Conservation (phyloP, 2,113 vertebrate species). For the Raja brachyura region DNA sequence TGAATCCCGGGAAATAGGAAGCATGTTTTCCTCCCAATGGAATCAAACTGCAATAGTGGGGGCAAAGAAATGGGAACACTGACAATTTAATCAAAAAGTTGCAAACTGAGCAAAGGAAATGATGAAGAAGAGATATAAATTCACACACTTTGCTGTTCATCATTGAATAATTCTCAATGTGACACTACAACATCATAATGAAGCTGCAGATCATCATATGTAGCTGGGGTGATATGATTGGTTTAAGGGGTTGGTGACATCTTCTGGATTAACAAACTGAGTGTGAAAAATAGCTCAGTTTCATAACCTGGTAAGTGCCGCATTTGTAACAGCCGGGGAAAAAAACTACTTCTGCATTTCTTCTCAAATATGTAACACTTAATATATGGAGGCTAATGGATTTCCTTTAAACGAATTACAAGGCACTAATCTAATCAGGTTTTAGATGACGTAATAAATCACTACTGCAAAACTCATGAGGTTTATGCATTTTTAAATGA, state of each 20-base stretch:
- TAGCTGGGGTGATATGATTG: neutral
- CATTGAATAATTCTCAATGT: neutral
- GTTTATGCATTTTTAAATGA: conserved; percentile 28
- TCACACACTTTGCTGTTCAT: neutral
- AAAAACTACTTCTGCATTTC: conserved; percentile 14
- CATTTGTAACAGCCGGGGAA: neutral
- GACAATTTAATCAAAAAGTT: neutral
- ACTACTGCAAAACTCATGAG: conserved; percentile 18
- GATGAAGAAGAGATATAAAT: neutral
- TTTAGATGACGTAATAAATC: conserved; percentile 28
- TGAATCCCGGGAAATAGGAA: neutral
- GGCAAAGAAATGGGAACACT: too few species aligned
- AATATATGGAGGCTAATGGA: conserved; percentile 27
- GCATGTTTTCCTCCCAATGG: neutral
- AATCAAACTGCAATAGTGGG: neutral
- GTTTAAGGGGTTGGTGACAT: neutral
- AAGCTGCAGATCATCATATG: conserved; percentile 14
- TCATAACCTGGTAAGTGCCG: neutral
- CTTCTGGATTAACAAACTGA: neutral
- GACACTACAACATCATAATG: neutral
- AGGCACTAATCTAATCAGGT: conserved; percentile 27
- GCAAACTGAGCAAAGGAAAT: neutral
- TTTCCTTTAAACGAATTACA: conserved; percentile 30
- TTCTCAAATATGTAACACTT: conserved; percentile 33
- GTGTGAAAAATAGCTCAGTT: neutral